Evolutionary conservation across 2,113 vertebrate genomes (phyloP).

Genomic region (Salminus brasiliensis): DNA sequence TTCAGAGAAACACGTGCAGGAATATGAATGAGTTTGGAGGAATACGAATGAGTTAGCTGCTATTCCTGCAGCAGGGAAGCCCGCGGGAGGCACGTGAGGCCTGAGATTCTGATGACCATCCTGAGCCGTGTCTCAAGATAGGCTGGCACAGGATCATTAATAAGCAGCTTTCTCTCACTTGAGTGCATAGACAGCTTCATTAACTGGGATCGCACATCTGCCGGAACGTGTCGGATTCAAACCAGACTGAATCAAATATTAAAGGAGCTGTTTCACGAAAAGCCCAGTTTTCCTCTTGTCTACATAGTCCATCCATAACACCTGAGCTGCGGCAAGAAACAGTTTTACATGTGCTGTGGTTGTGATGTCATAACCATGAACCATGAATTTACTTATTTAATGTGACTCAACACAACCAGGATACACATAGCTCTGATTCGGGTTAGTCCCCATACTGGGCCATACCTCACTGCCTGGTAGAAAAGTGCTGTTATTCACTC

Average conservation of each 20-base stretch:
- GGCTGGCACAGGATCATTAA: not conserved
- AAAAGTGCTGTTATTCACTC: too few species aligned
- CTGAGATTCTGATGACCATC: not conserved
- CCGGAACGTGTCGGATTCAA: not conserved
- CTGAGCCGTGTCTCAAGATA: not conserved
- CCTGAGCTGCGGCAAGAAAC: not conserved
- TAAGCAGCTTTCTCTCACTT: constrained; percentile 4
- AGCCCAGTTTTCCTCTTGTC: not conserved
- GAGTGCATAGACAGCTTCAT: not conserved
- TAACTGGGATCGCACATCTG: not conserved
- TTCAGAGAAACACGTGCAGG: not conserved
- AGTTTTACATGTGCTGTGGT: not conserved
- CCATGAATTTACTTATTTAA: not conserved
- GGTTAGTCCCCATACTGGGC: too few species aligned
- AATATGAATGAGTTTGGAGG: not conserved
- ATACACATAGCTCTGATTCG: too few species aligned
- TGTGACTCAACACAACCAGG: too few species aligned
- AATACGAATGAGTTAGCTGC: not conserved
- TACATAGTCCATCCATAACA: too few species aligned
- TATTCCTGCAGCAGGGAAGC: not conserved
- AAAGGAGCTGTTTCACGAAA: not conserved
- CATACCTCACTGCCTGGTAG: too few species aligned
- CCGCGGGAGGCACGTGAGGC: not conserved
- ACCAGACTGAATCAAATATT: not conserved
- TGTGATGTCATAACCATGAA: not conserved